Base-by-base conservation (phyloP, 2,797 vertebrate species). In the Sarcoramphus papa region DNA sequence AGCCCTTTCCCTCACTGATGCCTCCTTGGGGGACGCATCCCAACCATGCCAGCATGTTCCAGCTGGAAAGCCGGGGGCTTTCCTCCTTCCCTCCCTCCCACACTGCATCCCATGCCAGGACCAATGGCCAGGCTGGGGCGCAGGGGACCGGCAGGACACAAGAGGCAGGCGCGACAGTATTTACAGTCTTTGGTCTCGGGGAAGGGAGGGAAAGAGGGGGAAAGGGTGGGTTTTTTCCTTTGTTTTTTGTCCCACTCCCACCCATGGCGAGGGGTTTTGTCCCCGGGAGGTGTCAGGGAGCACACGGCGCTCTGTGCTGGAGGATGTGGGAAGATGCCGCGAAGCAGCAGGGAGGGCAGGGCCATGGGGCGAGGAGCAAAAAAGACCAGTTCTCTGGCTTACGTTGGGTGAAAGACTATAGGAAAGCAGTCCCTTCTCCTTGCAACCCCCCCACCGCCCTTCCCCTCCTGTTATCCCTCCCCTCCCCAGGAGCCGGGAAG, bases 131-230 rank as follows among this genome's bases (percentile, higher is more conserved):
- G 85, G 78, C 81, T 86, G 41, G 31, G 48, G 65, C 59, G 8
- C 81, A 92, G 72, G 70, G 80, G 67, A 93, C 69, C 6, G 15
- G 80, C 45, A 88, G 93, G 83, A 90, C 8, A 14, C 81, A 84
- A 88, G 91, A 92, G 93, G 97, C 94, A 95, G 83, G 89, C 73
- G 30, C 73, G 30, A 93, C 88, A 93, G 91, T 97, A 97, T 97
- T 96, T 97, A 97, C 97, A 97, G 86, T 97, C 97, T 97, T 97
- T 97, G 97, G 97, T 97, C 92, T 97, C 17, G 65, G 93, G 96
- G 93, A 94, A 92, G 65, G 90, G 68, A 90, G 69, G 77, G 56
- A 88, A 92, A 94, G 35, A 93, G 62, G 37, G 59, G 40, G 6
- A 85, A 92, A 79, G 51, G 68, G 60, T 74, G 47, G 57, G 15